These are phyloP conservation scores for Hypolimnas misippus DNA, from an alignment of 2,888 invertebrate species.

Conservation along the genomic window DNA sequence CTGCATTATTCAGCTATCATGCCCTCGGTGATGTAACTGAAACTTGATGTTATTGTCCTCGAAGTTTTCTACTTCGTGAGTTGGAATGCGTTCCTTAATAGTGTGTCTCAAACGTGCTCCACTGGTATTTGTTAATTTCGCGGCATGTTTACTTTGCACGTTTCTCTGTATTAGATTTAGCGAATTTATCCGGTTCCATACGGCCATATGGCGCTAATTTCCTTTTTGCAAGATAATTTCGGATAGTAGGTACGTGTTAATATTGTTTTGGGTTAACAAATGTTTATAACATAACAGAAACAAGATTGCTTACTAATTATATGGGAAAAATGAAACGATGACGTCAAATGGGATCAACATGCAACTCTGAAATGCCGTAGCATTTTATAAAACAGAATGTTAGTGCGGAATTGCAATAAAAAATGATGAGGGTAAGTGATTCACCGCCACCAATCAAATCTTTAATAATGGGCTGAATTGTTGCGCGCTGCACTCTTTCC, in stretches of 20 bases:
- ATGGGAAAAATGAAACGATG: background rate
- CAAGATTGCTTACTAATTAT: background rate
- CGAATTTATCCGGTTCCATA: constrained; percentile 61
- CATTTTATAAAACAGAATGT: constrained; percentile 4
- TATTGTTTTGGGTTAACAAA: constrained; percentile 9
- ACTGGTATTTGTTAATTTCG: constrained; percentile 67
- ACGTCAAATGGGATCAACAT: background rate
- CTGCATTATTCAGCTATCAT: constrained; percentile 31
- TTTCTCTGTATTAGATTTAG: constrained; percentile 65
- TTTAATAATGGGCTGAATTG: constrained; percentile 47
- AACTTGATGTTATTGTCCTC: constrained; percentile 38
- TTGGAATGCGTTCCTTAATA: constrained; percentile 40
- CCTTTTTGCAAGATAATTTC: constrained; percentile 25
- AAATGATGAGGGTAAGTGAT: constrained; percentile 28
- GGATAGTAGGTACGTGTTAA: constrained; percentile 5
- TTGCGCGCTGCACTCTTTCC: constrained; percentile 59
- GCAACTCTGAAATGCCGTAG: background rate
- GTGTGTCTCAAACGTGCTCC: constrained; percentile 43
- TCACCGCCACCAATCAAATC: constrained; percentile 42
- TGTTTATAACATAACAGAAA: background rate
- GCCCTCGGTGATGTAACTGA: constrained; percentile 24
- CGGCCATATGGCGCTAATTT: constrained; percentile 50
- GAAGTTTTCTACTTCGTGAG: constrained; percentile 39
- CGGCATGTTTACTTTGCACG: constrained; percentile 63
- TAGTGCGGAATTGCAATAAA: constrained; percentile 18